These are phyloP conservation scores for Cacoxenus indagator DNA, from an alignment of 2,888 invertebrate genomes.

Conservation along the genomic window DNA sequence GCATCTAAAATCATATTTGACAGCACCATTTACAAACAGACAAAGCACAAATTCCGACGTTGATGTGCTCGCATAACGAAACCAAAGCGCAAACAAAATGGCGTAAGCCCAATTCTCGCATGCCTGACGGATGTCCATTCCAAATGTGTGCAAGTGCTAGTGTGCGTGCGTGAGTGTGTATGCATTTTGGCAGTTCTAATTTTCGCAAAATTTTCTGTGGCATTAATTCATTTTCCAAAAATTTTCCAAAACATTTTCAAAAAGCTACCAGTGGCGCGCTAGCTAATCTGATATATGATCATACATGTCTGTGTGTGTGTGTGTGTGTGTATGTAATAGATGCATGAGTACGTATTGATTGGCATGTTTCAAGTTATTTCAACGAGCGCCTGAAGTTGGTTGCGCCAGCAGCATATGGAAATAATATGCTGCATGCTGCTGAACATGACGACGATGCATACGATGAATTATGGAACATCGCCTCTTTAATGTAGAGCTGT, in stretches of 20 bases:
- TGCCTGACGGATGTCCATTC: not conserved
- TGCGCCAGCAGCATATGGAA: not conserved
- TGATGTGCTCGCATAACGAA: not conserved
- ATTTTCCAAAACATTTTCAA: too few species aligned
- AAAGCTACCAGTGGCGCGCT: slow-evolving; percentile 7
- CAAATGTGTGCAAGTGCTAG: slow-evolving; percentile 27
- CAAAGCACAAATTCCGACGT: not conserved
- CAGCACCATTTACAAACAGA: not conserved
- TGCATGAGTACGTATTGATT: not conserved
- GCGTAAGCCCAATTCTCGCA: not conserved
- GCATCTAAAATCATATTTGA: not conserved
- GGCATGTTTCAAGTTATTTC: too few species aligned
- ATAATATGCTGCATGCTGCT: too few species aligned
- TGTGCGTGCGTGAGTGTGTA: slow-evolving; percentile 24
- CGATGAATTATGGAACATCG: too few species aligned
- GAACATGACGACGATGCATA: too few species aligned
- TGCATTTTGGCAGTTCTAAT: slow-evolving; percentile 41
- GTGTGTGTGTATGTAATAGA: not conserved
- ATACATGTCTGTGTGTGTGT: not conserved
- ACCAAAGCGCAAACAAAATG: too few species aligned
- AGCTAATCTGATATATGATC: not conserved
- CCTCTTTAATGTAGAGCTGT: too few species aligned
- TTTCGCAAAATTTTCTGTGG: not conserved
- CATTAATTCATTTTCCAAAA: slow-evolving; percentile 57
- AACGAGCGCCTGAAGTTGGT: not conserved